phyloP scores from a whole-genome alignment of 2,113 vertebrate species.

The Dolichotis patagonum region DNA sequence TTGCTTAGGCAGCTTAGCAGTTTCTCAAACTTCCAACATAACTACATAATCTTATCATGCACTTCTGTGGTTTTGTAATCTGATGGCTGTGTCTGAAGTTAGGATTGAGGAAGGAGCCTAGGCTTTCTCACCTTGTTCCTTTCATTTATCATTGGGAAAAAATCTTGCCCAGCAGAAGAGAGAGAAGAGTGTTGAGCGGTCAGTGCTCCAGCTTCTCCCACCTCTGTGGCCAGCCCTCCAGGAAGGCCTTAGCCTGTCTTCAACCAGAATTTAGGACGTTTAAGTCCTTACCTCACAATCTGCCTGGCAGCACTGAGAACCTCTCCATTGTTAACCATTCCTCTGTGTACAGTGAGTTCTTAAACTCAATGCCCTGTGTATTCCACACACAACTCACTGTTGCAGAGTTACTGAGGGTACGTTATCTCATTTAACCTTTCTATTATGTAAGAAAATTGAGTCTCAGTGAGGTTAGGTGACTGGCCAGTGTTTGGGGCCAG shows the following conservation, averaged over 20 bases:
- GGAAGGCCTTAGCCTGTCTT: background rate
- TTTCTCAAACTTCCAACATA: background rate
- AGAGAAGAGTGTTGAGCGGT: background rate
- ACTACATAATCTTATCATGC: background rate
- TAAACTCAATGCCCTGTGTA: background rate
- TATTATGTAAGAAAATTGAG: background rate
- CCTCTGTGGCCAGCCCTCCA: background rate
- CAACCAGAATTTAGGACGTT: background rate
- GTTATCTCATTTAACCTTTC: background rate
- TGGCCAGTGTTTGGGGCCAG: background rate
- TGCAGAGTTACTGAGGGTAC: background rate
- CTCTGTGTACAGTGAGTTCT: background rate
- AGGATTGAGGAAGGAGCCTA: background rate
- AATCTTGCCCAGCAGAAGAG: background rate
- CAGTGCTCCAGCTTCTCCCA: background rate
- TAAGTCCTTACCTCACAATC: background rate
- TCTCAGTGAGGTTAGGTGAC: constrained; percentile 10
- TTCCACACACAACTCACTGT: background rate
- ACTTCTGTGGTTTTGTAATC: background rate
- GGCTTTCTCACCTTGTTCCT: background rate
- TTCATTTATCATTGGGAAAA: background rate
- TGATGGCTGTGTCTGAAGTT: background rate
- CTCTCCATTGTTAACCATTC: background rate
- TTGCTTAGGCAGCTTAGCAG: background rate
- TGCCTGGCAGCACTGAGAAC: background rate